phyloP scores from a whole-genome alignment of 1,140 invertebrate species.

The Bombus picipes region DNA sequence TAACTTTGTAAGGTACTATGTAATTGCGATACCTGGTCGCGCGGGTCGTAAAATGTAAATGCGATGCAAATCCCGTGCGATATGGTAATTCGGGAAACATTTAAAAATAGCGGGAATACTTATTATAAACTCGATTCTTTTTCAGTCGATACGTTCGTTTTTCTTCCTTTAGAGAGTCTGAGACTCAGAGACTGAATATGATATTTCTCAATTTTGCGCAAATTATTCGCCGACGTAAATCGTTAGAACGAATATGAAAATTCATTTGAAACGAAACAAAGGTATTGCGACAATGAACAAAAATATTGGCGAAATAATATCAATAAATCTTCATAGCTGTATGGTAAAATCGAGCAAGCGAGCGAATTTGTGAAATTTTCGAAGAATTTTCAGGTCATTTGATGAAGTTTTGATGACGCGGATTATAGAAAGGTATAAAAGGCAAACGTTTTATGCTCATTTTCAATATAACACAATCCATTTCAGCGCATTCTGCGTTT shows the following conservation, averaged over 20 bases:
- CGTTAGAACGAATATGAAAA: background rate
- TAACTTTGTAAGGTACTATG: conserved; percentile 52
- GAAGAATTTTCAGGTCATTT: background rate
- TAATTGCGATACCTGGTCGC: conserved; percentile 56
- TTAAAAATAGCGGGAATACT: conserved; percentile 61
- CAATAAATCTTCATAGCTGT: background rate
- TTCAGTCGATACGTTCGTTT: background rate
- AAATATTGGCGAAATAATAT: background rate
- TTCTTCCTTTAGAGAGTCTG: too few relatives aligned
- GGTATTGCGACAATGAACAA: background rate
- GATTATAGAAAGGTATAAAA: background rate
- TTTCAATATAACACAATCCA: conserved; percentile 1
- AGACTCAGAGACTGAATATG: too few relatives aligned
- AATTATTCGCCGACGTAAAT: background rate
- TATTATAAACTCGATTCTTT: conserved; percentile 60
- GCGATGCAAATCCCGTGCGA: conserved; percentile 57
- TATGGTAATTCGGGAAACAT: conserved; percentile 66
- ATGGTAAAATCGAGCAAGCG: too few relatives aligned
- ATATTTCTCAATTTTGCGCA: too few relatives aligned
- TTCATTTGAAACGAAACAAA: background rate
- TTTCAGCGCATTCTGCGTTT: background rate
- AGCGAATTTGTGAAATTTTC: background rate
- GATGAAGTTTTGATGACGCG: background rate
- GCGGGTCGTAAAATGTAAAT: conserved; percentile 62
- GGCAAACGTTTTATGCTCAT: conserved; percentile 1